Percentiles rank a stretch among this genome's conserved stretches.
Conservation (phyloP, 37 sponge, comb jelly and placozoan genomes). For the Hexactinellida sp. region DNA sequence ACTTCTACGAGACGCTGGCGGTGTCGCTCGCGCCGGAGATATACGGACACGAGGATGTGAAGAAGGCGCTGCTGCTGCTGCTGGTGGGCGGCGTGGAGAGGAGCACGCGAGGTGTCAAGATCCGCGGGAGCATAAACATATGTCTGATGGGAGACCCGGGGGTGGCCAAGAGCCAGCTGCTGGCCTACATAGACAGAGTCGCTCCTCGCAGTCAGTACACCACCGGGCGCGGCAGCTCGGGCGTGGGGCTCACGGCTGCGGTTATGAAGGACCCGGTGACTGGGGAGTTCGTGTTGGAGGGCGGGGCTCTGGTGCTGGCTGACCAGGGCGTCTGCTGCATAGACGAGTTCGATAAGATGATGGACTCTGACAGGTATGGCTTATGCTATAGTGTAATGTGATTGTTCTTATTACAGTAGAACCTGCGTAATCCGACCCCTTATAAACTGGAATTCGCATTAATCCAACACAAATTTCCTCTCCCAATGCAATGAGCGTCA, state of each 20-base stretch:
- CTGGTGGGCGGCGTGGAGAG: conserved; percentile 93
- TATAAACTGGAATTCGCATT: no score
- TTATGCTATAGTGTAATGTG: no score
- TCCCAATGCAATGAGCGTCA: no score
- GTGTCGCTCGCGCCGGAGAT: conserved; percentile 96
- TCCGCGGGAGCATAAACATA: conserved; percentile 87
- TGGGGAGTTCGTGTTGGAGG: conserved; percentile 74
- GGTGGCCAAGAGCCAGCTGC: conserved; percentile 95
- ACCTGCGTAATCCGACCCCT: no score
- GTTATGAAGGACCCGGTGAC: conserved; percentile 94
- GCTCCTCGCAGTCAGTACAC: conserved; percentile 96
- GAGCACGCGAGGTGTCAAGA: conserved; percentile 91
- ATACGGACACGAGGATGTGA: conserved; percentile 93
- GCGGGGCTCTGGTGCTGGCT: conserved; percentile 94
- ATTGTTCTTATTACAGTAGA: no score
- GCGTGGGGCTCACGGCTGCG: conserved; percentile 95
- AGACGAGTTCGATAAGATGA: conserved; percentile 99
- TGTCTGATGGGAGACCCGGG: conserved; percentile 99
- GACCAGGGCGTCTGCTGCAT: conserved; percentile 97
- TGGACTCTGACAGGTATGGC: conserved; percentile 63
- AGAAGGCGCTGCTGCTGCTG: conserved; percentile 89
- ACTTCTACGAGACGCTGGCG: conserved; percentile 89
- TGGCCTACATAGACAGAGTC: conserved; percentile 84
- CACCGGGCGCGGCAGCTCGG: conserved; percentile 94
- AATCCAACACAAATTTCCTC: no score